Conservation (phyloP, 2,888 invertebrate genomes). For the Rhamphomyia laevipes region DNA sequence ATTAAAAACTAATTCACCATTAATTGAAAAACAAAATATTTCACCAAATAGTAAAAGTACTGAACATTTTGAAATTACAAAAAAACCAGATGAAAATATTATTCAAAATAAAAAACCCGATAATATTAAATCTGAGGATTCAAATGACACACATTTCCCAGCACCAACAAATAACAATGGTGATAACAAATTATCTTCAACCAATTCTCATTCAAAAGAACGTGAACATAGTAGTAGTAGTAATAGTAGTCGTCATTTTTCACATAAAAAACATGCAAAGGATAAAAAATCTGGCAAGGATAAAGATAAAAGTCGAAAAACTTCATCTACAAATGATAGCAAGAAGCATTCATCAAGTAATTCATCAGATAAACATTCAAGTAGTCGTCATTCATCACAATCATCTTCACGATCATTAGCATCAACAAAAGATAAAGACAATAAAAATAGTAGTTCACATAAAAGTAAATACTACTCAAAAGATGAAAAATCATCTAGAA, state of each 20-base stretch:
- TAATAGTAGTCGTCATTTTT: too few relatives aligned
- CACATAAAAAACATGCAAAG: not conserved
- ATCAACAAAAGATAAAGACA: slow-evolving; percentile 35
- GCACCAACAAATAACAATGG: not conserved
- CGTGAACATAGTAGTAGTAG: not conserved
- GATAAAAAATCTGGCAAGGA: not conserved
- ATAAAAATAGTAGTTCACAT: slow-evolving; percentile 24
- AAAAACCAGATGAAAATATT: not conserved
- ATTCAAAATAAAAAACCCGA: too few relatives aligned
- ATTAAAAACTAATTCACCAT: too few relatives aligned
- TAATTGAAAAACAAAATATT: too few relatives aligned
- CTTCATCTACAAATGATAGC: not conserved
- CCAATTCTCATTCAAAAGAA: not conserved
- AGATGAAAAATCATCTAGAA: slow-evolving; percentile 30
- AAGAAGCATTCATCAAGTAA: too few relatives aligned
- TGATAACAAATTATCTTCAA: not conserved
- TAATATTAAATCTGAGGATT: not conserved
- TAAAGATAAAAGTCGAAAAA: not conserved
- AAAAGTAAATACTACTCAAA: slow-evolving; percentile 15
- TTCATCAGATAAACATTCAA: not conserved
- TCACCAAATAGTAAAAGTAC: too few relatives aligned
- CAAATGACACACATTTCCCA: not conserved
- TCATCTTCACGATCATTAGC: slow-evolving; percentile 12
- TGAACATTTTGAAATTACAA: not conserved
- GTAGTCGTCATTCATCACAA: slow-evolving; percentile 3